A percentile compares a stretch with the other conserved stretches of the same genome.
Conservation (phyloP, 2,113 vertebrate species). For the Blennius ocellaris region DNA sequence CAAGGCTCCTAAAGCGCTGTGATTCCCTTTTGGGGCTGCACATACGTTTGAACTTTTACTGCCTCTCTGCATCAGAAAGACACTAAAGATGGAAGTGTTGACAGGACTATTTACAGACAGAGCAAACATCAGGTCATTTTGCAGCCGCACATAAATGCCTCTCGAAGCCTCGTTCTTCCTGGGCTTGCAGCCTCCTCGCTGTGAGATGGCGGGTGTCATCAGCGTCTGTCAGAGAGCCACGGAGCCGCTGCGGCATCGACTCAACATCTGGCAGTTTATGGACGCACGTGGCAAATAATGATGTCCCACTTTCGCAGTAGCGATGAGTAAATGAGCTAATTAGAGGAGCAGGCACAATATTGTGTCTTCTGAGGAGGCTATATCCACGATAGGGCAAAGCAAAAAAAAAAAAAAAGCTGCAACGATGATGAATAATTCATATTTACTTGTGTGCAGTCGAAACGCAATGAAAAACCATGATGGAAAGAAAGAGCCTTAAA, state of each 20-base stretch:
- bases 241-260: constrained; percentile 2
- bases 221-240: neutral
- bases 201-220: neutral
- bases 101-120: constrained; percentile 33
- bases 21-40: constrained; percentile 4
- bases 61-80: neutral
- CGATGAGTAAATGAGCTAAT: constrained; percentile 13
- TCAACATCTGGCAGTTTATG: constrained; percentile 26
- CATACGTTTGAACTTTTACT: constrained; percentile 3
- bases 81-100: constrained; percentile 24
- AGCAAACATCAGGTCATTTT: constrained; percentile 5
- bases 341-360: neutral
- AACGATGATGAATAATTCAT: constrained; percentile 16
- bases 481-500: neutral
- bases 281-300: neutral
- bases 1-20: neutral
- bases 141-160: constrained; percentile 7
- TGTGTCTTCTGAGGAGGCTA: neutral
- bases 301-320: neutral
- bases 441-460: neutral
- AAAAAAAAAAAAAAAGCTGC: constrained; percentile 23
- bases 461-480: neutral
- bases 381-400: neutral
- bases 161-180: neutral
- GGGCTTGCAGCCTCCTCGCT: constrained; percentile 2